These are phyloP conservation scores for Dipodomys ordii DNA, from an alignment of 2,113 vertebrate genomes.

Conservation along the genomic window DNA sequence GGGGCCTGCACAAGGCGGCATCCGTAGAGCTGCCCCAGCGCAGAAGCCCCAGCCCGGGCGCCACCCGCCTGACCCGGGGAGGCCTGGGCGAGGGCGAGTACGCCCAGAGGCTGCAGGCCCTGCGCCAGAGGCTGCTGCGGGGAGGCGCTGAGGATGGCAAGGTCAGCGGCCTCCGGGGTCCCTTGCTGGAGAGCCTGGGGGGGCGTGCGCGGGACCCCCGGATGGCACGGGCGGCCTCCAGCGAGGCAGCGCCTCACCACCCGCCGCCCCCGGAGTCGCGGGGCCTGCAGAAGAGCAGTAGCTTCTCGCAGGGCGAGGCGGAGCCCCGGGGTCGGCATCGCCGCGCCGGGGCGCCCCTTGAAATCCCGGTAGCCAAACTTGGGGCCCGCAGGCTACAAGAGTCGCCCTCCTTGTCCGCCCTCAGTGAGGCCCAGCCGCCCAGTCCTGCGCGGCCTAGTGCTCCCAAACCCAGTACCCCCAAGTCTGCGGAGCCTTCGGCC, in stretches of 20 bases:
- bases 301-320: slow-evolving; percentile 95
- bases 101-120: slow-evolving; percentile 93
- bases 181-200: slow-evolving; percentile 95
- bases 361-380: slow-evolving; percentile 93
- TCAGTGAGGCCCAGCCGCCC: slow-evolving; percentile 91
- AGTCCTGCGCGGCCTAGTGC: slow-evolving; percentile 79
- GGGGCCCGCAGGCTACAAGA: slow-evolving; percentile 93
- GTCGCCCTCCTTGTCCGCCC: slow-evolving; percentile 94
- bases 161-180: slow-evolving; percentile 96
- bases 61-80: slow-evolving; percentile 85
- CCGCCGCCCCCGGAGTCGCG: slow-evolving; percentile 87
- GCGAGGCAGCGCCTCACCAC: slow-evolving; percentile 88
- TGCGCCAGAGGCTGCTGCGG: slow-evolving; percentile 94
- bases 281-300: slow-evolving; percentile 95
- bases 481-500: slow-evolving; percentile 35
- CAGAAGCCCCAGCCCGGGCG: slow-evolving; percentile 90
- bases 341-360: slow-evolving; percentile 94
- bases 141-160: slow-evolving; percentile 93
- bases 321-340: slow-evolving; percentile 94
- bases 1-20: slow-evolving; percentile 91
- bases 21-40: slow-evolving; percentile 93
- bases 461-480: slow-evolving; percentile 73
- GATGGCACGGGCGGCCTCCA: slow-evolving; percentile 93
- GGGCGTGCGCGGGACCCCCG: slow-evolving; percentile 89
- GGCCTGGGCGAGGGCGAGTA: slow-evolving; percentile 93